A percentile compares a stretch with the other conserved stretches of the same genome.
These are phyloP conservation scores for Strigamia transsilvanica DNA, from an alignment of 2,888 invertebrate species.

Conservation along the genomic window DNA sequence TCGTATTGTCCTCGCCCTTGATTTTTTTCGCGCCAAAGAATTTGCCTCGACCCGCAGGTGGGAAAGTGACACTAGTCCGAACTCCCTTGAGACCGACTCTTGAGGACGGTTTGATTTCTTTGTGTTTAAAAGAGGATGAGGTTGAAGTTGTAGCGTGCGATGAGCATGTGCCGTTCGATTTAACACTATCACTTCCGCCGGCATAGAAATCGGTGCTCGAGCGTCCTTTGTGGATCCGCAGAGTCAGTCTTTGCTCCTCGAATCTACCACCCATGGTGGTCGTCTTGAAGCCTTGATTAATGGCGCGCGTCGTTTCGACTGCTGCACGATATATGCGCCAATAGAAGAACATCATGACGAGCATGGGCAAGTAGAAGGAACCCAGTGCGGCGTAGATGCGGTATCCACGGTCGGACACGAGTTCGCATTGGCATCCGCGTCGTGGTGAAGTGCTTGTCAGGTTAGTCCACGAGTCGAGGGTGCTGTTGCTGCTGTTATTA, in stretches of 20 bases:
- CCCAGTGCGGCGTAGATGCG: conserved; percentile 96
- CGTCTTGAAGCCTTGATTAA: conserved; percentile 73
- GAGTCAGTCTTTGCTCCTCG: conserved; percentile 87
- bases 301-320: conserved; percentile 88
- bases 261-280: conserved; percentile 71
- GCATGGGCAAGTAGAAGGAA: conserved; percentile 98
- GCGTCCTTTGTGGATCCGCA: conserved; percentile 86
- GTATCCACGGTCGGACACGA: conserved; percentile 93
- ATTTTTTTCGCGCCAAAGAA: conserved; percentile 21
- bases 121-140: conserved; percentile 44
- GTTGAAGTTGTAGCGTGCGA: not conserved
- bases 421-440: conserved; percentile 79
- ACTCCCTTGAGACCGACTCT: conserved; percentile 69
- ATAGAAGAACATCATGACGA: conserved; percentile 97
- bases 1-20: conserved; percentile 52
- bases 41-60: conserved; percentile 52
- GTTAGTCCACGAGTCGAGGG: conserved; percentile 1
- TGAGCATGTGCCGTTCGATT: conserved; percentile 54
- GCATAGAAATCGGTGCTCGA: conserved; percentile 53
- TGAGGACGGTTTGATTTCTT: not conserved
- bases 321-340: conserved; percentile 96
- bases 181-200: conserved; percentile 21
- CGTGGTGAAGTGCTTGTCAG: not conserved
- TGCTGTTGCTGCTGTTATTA: not conserved
- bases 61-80: conserved; percentile 53